phyloP scores from a whole-genome alignment of 2,113 vertebrate species.

The Engraulis encrasicolus region DNA sequence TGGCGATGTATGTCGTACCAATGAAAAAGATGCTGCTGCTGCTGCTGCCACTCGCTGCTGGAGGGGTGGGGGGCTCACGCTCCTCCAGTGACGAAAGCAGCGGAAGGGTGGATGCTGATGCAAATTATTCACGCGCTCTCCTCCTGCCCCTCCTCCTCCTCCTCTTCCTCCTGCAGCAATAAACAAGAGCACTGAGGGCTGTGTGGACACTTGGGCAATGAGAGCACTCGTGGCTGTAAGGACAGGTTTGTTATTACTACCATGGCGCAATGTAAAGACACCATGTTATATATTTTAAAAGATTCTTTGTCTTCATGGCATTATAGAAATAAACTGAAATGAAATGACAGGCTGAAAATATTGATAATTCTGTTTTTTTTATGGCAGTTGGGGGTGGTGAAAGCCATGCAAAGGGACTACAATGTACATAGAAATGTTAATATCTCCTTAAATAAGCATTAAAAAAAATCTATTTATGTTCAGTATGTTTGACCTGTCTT shows the following conservation, averaged over 20 bases:
- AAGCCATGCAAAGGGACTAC: no score
- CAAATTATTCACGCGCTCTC: slow-evolving; percentile 68
- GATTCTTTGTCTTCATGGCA: no score
- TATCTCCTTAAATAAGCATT: no score
- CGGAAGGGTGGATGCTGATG: slow-evolving; percentile 69
- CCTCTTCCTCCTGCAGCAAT: slow-evolving; percentile 22
- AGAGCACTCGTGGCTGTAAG: not conserved
- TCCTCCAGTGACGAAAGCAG: slow-evolving; percentile 64
- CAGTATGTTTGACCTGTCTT: no score
- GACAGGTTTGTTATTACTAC: slow-evolving; percentile 3
- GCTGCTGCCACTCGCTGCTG: slow-evolving; percentile 51
- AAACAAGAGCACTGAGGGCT: not conserved
- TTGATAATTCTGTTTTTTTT: no score
- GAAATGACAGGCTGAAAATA: no score
- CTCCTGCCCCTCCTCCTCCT: slow-evolving; percentile 43
- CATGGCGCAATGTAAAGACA: not conserved
- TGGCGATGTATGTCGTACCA: not conserved
- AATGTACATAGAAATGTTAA: no score
- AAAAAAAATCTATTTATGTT: no score
- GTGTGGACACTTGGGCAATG: not conserved
- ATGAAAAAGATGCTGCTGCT: slow-evolving; percentile 26
- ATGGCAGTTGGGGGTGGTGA: no score
- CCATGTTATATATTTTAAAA: no score
- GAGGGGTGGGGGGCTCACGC: slow-evolving; percentile 53
- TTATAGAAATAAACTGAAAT: no score